Evolutionary conservation across 1,140 invertebrate species (phyloP), one percentile per base, ranked within the genome.

Genomic region (Cyclargus thomasi): DNA sequence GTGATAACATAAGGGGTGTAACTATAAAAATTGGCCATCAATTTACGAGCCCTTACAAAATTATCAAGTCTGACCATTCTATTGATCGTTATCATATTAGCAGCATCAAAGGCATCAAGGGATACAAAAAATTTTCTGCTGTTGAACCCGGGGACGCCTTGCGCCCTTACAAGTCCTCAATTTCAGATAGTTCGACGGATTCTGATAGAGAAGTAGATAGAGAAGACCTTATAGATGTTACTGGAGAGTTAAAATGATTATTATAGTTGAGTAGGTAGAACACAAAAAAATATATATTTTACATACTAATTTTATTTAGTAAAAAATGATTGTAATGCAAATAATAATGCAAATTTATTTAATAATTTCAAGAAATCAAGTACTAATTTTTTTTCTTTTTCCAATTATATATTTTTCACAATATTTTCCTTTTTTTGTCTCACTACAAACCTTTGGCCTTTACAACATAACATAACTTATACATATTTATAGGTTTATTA

Each of bases 81-180:
- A 35, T 70, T 63, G 67, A 68, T 64, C 59, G 66, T 8, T 74
- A 74, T 21, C 68, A 65, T 23, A 75, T 75, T 39, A 17, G 11
- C 17, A 75, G 69, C 64, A 64, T 75, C 7, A 71, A 75, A 55
- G 74, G 70, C 7, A 73, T 73, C 53, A 75, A 73, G 55, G 69
- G 74, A 1, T 71, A 75, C 57, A 65, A 63, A 63, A 68, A 67
- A 23, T 72, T 72, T 65, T 63, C 29, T 63, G 71, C 70, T 21
- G 62, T 71, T 17, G 65, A 70, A 11, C 67, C 47, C 2, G 67
- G 53, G 6, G 67, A 70, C n/a, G 62, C 53, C 11, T 36, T 74
- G 14, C 21, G 70, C 22, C 69, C 59, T 14, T 68, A 71, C 29
- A 62, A 70, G 67, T 18, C 65, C 16, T 29, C 29, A 29, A 29